Evolutionary conservation across 2,113 vertebrate genomes (phyloP), one percentile per base, ranked within the genome.

Genomic region (Procavia capensis): DNA sequence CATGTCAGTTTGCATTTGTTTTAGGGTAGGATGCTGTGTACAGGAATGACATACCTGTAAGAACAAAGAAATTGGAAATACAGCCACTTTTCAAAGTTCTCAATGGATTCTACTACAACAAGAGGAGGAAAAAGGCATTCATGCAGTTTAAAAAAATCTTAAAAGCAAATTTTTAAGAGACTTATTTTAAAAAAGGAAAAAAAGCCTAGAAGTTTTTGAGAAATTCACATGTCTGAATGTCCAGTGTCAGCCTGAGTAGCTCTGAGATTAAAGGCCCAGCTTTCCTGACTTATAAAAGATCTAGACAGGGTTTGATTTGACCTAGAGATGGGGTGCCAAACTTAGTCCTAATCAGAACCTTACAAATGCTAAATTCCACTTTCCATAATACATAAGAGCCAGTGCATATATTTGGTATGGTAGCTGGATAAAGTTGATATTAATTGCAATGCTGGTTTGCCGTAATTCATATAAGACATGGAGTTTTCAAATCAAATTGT

Each of bases 1-100:
- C 25, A 4, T 72, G 80, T 61, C 95, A 81, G 88, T 94, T 86
- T 34, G 20, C 89, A 84, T 96, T 94, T 97, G 95, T 83, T 96
- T 75, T 19, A 80, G 82, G 82, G 85, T 45, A 14, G 93, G 92
- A 45, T 34, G 20, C 66, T 11, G 14, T 14, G 0, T n/a, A 13
- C 41, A 10, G 24, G 74, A 64, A 29, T 1, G 6, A 24, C 17
- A 19, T n/a, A 84, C 63, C 88, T 92, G 85, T 85, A 83, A 27
- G 79, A 92, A 76, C 80, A 74, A 24, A 27, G 25, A 24, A 74
- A n/a, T 92, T 87, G 86, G 85, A 90, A 83, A 45, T 20, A 24
- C 4, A 87, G 19, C 31, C 76, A 1, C 1, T 0, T 66, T 59
- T 68, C 68, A 29, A 64, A 61, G 22, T 84, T 66, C 2, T 1